Evolutionary conservation across 2,797 vertebrate species (phyloP).

Genomic region (Poeciliopsis paucimaculata): DNA sequence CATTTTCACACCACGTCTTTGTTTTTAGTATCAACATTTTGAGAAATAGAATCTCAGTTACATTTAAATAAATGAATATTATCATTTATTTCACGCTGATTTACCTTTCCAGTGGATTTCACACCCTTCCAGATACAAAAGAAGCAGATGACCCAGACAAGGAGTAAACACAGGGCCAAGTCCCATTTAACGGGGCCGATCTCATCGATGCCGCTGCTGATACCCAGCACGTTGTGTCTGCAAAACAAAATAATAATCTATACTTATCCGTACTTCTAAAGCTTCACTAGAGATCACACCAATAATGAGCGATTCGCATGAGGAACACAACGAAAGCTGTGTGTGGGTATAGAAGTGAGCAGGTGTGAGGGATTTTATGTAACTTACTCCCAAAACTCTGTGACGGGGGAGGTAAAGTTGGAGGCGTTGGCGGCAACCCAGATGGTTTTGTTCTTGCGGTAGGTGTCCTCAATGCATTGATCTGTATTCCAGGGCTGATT

Average conservation of each 20-base stretch:
- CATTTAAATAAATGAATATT: not conserved
- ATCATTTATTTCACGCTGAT: too few species aligned
- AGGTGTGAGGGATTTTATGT: slow-evolving; percentile 15
- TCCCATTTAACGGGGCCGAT: slow-evolving; percentile 93
- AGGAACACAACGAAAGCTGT: not conserved
- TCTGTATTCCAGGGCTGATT: slow-evolving; percentile 92
- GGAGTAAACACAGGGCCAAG: slow-evolving; percentile 93
- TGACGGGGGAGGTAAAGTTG: slow-evolving; percentile 95
- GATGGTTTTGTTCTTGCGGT: slow-evolving; percentile 90
- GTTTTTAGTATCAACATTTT: slow-evolving; percentile 1
- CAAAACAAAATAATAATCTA: not conserved
- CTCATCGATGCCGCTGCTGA: slow-evolving; percentile 89
- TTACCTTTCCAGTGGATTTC: slow-evolving; percentile 96
- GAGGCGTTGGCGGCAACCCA: slow-evolving; percentile 84
- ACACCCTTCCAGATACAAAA: slow-evolving; percentile 99
- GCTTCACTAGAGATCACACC: not conserved
- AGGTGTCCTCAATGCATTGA: slow-evolving; percentile 90
- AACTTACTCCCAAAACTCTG: slow-evolving; percentile 94
- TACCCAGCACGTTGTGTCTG: slow-evolving; percentile 92
- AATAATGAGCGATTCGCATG: not conserved
- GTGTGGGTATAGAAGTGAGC: slow-evolving; percentile 9
- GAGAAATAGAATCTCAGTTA: not conserved
- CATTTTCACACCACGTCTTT: not conserved
- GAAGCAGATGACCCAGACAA: slow-evolving; percentile 96
- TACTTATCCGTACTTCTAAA: not conserved